phyloP scores from a whole-genome alignment of 2,113 vertebrate genomes.

The Aptenodytes patagonicus region DNA sequence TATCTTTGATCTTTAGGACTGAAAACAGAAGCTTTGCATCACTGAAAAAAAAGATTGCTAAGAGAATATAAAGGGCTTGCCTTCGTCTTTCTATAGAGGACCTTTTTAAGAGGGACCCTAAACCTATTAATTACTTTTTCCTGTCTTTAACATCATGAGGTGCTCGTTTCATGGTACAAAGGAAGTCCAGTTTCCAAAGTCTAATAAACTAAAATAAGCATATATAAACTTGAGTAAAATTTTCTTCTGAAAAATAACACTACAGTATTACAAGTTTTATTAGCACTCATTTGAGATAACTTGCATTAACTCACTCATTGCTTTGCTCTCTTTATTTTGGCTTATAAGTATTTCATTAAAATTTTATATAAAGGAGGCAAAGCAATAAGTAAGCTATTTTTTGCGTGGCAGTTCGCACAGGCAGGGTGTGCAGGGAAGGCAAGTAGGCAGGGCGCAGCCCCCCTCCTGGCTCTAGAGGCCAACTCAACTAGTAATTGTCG shows the following conservation, averaged over 20 bases:
- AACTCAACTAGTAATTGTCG: no score
- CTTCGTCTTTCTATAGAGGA: not conserved
- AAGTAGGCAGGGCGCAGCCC: no score
- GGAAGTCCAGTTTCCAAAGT: not conserved
- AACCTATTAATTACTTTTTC: not conserved
- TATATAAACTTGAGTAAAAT: not conserved
- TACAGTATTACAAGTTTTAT: not conserved
- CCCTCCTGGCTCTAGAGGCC: no score
- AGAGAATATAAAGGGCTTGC: not conserved
- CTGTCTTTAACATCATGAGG: not conserved
- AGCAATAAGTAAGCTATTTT: not conserved
- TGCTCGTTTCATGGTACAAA: not conserved
- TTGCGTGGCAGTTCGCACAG: no score
- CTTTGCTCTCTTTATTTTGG: not conserved
- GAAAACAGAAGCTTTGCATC: not conserved
- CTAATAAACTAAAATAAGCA: not conserved
- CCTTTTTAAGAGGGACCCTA: not conserved
- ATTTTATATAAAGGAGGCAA: not conserved
- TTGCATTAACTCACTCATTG: not conserved
- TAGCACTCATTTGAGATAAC: not conserved
- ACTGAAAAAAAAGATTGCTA: not conserved
- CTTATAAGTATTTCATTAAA: not conserved
- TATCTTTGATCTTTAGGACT: not conserved
- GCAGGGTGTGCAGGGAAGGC: no score
- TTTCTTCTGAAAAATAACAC: not conserved